Percentiles rank a stretch among this genome's conserved stretches.
Evolutionary conservation across 2,797 vertebrate genomes (phyloP).

Genomic region (Tiaroga cobitis): DNA sequence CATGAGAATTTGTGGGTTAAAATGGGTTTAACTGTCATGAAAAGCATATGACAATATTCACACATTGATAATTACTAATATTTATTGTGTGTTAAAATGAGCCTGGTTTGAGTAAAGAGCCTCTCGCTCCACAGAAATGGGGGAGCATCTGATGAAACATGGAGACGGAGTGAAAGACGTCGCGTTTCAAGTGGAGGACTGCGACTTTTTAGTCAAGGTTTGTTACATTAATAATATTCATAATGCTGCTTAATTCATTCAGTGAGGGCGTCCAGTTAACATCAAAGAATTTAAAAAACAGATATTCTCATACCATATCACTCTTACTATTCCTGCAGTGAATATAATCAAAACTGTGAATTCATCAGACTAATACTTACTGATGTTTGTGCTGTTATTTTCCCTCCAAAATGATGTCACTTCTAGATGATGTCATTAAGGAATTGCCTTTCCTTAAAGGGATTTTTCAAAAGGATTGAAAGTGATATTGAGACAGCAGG

Average conservation of each 20-base stretch:
- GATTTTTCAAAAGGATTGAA: not conserved
- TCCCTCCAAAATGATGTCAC: not conserved
- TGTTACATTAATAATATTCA: not conserved
- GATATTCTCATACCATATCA: no score
- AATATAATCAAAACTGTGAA: no score
- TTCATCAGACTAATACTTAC: no score
- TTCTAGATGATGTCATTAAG: not conserved
- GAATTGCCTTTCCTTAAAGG: not conserved
- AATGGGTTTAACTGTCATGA: not conserved
- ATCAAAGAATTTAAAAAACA: not conserved
- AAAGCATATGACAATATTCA: not conserved
- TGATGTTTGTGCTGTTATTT: no score
- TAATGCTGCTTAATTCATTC: not conserved
- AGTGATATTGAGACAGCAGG: not conserved
- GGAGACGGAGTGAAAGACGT: conserved; percentile 84
- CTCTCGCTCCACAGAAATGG: conserved; percentile 72
- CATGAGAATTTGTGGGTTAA: not conserved
- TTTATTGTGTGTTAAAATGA: not conserved
- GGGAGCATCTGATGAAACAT: conserved; percentile 78
- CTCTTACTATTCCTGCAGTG: no score
- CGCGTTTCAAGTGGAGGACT: conserved; percentile 84
- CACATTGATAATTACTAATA: not conserved
- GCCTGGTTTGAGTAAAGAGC: no score
- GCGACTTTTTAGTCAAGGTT: conserved; percentile 83
- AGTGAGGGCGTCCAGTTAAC: not conserved